Base-by-base conservation (phyloP, 2,113 vertebrate species). In the Corvus cornix region DNA sequence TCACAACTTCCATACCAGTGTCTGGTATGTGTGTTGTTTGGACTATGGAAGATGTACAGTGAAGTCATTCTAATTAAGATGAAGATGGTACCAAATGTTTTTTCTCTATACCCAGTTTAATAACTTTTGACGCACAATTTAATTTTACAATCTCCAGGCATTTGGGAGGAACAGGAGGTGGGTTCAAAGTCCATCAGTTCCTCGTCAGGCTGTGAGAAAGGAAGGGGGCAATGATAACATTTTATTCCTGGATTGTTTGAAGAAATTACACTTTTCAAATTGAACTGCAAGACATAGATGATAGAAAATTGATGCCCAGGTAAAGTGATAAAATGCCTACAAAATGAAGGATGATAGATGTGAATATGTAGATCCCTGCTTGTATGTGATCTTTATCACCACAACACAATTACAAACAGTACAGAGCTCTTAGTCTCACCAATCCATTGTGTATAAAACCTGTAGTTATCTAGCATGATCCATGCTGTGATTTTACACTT, bases 241-340 rank as follows among this genome's bases (percentile, higher is more conserved):
- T 95, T 75, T 88, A 33, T 72, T 88, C 53, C 76, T 51, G 46
- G 19, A 66, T 86, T 84, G 63, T 90, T 59, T 86, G 67, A 89
- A 90, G 64, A 95, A 95, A 95, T 85, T 73, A 81, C 14, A 23
- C 91, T 94, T 93, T 87, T 82, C n/a, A 62, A 59, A 78, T 72
- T 84, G 58, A 81, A 72, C 59, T 72, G 35, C 69, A 83, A 48
- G 72, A 78, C 13, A 20, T 31, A 62, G 68, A 41, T 81, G 84
- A 58, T 52, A 77, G 77, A 49, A 93, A 87, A 69, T 56, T 84
- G 39, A 82, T 86, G 43, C 18, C 21, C 37, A 43, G 31, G 33
- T 88, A 67, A n/a, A 31, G 12, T 49, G 31, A 66, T 41, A 68
- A 92, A 95, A 87, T 27, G 21, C 21, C 59, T 81, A 35, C 6